Percentiles rank a stretch among this genome's conserved stretches.
phyloP scores from a whole-genome alignment of 2,113 vertebrate species.

The Sprattus sprattus region DNA sequence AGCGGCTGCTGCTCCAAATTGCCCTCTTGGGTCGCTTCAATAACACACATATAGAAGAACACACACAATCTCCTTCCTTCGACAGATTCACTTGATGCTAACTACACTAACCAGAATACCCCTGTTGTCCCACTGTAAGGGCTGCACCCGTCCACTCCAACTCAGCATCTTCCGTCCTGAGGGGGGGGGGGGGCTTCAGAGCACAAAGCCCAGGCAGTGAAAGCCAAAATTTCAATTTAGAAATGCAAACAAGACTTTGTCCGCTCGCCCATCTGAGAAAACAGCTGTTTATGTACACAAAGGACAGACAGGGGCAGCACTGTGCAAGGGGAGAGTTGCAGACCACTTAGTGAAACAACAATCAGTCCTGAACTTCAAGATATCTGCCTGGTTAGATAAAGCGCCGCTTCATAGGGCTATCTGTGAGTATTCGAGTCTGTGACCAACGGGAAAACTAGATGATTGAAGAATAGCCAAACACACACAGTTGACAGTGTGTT shows the following conservation, averaged over 20 bases:
- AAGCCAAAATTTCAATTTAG: background rate
- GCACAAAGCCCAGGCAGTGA: background rate
- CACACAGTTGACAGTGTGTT: background rate
- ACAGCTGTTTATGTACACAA: background rate
- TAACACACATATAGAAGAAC: background rate
- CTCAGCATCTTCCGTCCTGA: background rate
- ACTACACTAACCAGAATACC: conserved; percentile 54
- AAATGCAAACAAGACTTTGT: background rate
- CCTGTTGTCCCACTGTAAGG: conserved; percentile 45
- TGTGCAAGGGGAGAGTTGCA: background rate
- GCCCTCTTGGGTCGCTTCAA: conserved; percentile 42
- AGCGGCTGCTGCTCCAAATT: conserved; percentile 46
- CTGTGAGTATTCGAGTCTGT: background rate
- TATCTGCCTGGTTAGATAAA: background rate
- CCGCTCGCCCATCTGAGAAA: background rate
- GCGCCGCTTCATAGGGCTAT: background rate
- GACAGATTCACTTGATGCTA: conserved; percentile 46
- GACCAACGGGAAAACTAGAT: background rate
- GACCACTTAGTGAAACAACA: background rate
- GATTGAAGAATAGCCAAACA: background rate
- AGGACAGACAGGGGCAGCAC: background rate
- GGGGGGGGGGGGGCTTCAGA: background rate
- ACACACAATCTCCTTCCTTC: conserved; percentile 41
- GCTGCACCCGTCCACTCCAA: background rate
- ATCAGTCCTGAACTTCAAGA: background rate